Evolutionary conservation across 2,888 invertebrate genomes (phyloP), one percentile per base, ranked within the genome.

Genomic region (Gymnosoma rotundatum): DNA sequence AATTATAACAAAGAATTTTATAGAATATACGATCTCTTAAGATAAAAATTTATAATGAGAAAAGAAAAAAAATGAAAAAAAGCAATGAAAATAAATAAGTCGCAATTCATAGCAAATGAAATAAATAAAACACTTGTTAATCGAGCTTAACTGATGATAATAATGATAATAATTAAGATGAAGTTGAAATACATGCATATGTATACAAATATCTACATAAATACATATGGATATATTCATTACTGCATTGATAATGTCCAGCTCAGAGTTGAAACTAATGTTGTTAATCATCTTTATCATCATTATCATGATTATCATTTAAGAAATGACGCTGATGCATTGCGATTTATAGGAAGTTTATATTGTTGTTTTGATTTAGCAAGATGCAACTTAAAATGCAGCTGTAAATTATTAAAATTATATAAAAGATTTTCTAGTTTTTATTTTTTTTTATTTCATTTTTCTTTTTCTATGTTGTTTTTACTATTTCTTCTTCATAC

Each of bases 371-470:
- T 76, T 78, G 72, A 67, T 80, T 70, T 56, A 56, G 42, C 20
- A 38, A 70, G 75, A 20, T 73, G 75, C 69, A 61, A 50, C 60
- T 42, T n/a, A 32, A 66, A 63, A 54, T 80, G 79, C 84, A 84
- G 84, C 81, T 84, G 84, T 84, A 84, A 84, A 84, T 84, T 78
- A 84, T 84, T 75, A 83, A 83, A 83, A 83, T 83, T 80, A 80
- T 75, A 78, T 56, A 84, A 84, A 83, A 74, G 74, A 74, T 66
- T 81, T 78, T 70, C 76, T 80, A 56, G 80, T 73, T 67, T 73
- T 61, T 66, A 63, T 50, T 66, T 16, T 63, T 66, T 60, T 42
- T 36, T 61, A 45, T 21, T 63, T 64, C 42, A 32, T 72, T n/a
- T 20, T 20, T 20, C 9, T 52, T 9, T 52, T 18, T 12, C 16